Conservation (phyloP, 1,140 invertebrate species). For the Samia ricini region DNA sequence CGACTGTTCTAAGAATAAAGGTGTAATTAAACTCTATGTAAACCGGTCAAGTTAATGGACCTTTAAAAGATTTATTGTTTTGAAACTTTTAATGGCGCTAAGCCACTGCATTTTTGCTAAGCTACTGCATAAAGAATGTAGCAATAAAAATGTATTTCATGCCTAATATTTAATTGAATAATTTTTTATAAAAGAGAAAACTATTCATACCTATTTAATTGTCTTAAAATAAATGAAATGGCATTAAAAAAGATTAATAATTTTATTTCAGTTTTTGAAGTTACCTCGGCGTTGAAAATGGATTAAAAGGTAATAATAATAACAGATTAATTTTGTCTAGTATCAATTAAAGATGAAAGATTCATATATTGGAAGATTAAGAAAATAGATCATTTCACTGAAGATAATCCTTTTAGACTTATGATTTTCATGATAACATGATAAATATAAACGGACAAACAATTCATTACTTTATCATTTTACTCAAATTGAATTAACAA, state of each 20-base stretch:
- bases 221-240: no score
- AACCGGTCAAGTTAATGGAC: constrained; percentile 2
- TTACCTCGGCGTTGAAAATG: no score
- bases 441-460: neutral
- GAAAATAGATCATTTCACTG: no score
- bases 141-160: no score
- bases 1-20: constrained; percentile 18
- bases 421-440: neutral
- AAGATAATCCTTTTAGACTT: neutral
- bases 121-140: no score
- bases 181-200: no score
- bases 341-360: neutral
- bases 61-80: neutral
- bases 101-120: neutral
- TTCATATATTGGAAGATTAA: no score
- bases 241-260: no score
- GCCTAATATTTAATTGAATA: no score
- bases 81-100: neutral
- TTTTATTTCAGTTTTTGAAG: no score
- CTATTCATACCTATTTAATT: no score
- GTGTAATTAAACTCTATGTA: constrained; percentile 7
- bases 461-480: neutral
- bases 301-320: neutral
- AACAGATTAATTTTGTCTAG: neutral
- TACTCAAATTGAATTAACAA: neutral